phyloP scores from a whole-genome alignment of 1,140 invertebrate species.

The Neoseiulus cucumeris region DNA sequence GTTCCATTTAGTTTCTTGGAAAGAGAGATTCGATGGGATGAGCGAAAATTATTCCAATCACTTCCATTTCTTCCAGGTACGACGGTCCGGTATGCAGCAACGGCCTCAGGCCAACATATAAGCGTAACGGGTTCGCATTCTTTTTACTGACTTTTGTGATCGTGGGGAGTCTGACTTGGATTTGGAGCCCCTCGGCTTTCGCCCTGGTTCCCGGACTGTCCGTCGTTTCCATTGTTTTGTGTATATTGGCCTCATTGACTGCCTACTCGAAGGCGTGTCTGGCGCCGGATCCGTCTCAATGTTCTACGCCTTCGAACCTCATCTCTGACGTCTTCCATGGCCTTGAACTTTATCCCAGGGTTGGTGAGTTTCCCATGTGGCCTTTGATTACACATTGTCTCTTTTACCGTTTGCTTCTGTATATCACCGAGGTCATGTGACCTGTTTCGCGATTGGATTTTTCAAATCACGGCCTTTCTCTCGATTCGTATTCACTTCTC shows the following conservation, averaged over 20 bases:
- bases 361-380: not conserved
- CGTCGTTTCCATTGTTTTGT: not conserved
- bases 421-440: not conserved
- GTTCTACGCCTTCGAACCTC: not conserved
- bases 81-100: not conserved
- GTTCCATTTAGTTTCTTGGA: not conserved
- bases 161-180: not conserved
- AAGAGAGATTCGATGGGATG: not conserved
- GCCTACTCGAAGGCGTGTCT: not conserved
- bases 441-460: not conserved
- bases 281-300: not conserved
- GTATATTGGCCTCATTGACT: not conserved
- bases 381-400: not conserved
- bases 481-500: not conserved
- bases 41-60: not conserved
- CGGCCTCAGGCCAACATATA: not conserved
- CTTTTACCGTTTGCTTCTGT: not conserved
- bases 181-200: not conserved
- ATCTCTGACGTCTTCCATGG: not conserved
- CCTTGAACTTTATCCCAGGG: not conserved
- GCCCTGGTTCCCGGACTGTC: not conserved
- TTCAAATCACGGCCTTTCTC: not conserved
- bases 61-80: not conserved
- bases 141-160: not conserved
- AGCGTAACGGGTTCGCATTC: not conserved